Conservation (phyloP, 2,797 vertebrate genomes). For the Myotis vivesi region DNA sequence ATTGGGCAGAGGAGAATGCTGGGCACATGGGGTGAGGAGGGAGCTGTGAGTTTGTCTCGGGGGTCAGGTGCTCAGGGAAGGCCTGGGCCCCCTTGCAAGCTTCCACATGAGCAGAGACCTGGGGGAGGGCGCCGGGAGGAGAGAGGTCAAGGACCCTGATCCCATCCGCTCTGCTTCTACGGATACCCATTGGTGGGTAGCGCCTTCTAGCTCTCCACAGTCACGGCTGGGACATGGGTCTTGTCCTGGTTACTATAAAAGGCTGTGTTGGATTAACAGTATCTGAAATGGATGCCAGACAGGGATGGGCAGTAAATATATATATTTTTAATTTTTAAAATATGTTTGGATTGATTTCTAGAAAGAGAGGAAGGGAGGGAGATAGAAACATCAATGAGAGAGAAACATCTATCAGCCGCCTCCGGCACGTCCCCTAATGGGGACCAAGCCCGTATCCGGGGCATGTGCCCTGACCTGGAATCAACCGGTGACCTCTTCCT, state of each 20-base stretch:
- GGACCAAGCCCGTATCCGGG: too few species aligned
- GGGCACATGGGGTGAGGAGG: fast-evolving
- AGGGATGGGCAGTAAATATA: too few species aligned
- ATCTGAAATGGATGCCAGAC: neutral
- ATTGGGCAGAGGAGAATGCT: neutral
- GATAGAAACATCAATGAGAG: neutral
- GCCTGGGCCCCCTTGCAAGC: neutral
- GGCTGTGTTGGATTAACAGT: neutral
- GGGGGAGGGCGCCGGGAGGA: neutral
- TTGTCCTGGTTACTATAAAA: neutral
- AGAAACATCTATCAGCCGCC: neutral
- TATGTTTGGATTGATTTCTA: neutral
- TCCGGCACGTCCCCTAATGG: neutral
- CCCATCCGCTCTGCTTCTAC: fast-evolving
- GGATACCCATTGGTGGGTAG: neutral
- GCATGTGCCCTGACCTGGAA: neutral
- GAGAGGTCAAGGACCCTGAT: too few species aligned
- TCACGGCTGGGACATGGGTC: neutral
- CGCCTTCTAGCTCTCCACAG: neutral
- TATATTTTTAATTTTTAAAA: neutral
- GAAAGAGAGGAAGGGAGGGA: neutral
- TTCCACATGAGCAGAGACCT: neutral
- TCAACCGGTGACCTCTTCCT: neutral
- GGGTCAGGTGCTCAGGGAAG: neutral
- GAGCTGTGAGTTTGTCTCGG: neutral